Conservation (phyloP, 2,113 vertebrate genomes). For the Hoplias malabaricus region DNA sequence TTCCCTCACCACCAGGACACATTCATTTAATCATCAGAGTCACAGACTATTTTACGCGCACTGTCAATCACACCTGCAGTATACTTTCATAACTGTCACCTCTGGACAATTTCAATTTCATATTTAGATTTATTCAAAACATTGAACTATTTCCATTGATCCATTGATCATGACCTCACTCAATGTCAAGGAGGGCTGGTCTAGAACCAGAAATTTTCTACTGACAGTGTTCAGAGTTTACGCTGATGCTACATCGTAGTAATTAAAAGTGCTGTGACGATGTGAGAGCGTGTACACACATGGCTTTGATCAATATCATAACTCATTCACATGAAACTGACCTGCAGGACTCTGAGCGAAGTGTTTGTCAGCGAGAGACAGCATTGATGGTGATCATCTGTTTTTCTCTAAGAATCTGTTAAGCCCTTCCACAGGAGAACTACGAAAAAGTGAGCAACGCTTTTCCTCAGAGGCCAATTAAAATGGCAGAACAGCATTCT, state of each 20-base stretch:
- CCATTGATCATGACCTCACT: not conserved
- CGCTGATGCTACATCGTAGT: too few relatives aligned
- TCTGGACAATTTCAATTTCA: too few relatives aligned
- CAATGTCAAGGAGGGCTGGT: too few relatives aligned
- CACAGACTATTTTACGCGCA: too few relatives aligned
- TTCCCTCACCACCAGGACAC: too few relatives aligned
- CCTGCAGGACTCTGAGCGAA: not conserved
- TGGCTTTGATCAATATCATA: not conserved
- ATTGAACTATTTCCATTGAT: not conserved
- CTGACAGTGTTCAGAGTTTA: not conserved
- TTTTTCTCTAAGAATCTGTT: not conserved
- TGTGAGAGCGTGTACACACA: not conserved
- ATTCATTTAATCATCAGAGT: too few relatives aligned
- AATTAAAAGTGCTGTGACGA: too few relatives aligned
- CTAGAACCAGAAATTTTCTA: too few relatives aligned
- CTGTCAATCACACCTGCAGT: too few relatives aligned
- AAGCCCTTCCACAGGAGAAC: not conserved
- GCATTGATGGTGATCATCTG: not conserved
- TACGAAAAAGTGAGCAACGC: conserved; percentile 50
- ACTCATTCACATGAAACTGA: not conserved
- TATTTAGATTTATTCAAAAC: too few relatives aligned
- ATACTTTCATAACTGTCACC: too few relatives aligned
- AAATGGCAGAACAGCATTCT: conserved; percentile 29
- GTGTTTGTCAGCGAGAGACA: not conserved
- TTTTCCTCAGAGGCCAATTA: conserved; percentile 66